Evolutionary conservation across 2,113 vertebrate species (phyloP).

Genomic region (Struthio camelus): DNA sequence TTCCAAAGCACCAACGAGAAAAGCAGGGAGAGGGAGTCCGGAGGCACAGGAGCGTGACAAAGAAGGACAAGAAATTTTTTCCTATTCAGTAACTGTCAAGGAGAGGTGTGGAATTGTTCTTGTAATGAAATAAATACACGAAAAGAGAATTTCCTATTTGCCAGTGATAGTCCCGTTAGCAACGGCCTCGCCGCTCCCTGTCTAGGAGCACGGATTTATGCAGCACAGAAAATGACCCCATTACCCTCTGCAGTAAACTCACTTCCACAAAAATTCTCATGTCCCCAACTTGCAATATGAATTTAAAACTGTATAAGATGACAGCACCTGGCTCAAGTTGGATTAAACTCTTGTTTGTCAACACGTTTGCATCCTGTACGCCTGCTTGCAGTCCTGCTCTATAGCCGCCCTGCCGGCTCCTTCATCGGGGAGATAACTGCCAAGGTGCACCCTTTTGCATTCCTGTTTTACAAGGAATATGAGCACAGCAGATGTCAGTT

Average conservation of each 20-base stretch:
- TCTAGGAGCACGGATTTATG: not conserved
- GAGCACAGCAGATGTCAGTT: not conserved
- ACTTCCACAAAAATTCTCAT: not conserved
- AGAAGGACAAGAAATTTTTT: not conserved
- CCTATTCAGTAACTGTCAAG: not conserved
- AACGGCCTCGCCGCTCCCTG: not conserved
- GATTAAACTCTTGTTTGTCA: not conserved
- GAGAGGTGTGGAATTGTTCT: not conserved
- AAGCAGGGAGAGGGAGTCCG: not conserved
- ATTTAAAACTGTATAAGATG: not conserved
- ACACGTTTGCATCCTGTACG: too few species aligned
- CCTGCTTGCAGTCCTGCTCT: not conserved
- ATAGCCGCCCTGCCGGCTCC: too few species aligned
- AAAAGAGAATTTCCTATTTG: not conserved
- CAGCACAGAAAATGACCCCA: conserved; percentile 39
- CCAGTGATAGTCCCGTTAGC: not conserved
- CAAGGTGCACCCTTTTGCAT: not conserved
- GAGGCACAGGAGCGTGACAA: rapidly evolving
- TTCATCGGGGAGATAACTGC: too few species aligned
- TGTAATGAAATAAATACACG: not conserved
- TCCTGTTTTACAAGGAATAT: not conserved
- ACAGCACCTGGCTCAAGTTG: not conserved
- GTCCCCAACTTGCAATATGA: not conserved
- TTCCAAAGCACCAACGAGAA: not conserved
- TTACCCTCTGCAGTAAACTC: conserved; percentile 30